Evolutionary conservation across 1,140 invertebrate genomes (phyloP), one percentile per base, ranked within the genome.

Genomic region (Drosophila takahashii): DNA sequence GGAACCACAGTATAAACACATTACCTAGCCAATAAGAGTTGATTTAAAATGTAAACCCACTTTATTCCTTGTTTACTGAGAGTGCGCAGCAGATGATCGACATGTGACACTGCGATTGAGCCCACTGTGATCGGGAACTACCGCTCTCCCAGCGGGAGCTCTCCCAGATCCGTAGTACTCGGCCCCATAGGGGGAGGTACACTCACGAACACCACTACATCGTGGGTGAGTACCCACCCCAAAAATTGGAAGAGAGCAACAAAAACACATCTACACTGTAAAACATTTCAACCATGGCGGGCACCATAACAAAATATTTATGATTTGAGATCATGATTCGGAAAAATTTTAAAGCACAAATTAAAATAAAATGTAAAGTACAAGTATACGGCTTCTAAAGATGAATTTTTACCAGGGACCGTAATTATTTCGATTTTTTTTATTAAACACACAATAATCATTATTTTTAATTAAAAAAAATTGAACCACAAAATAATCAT

Each of bases 171-270:
- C 27, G 39, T 8, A 45, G 10, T 36, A 15, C 48, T 57, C 71
- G 32, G 64, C 18, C 64, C 41, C 60, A 65, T 34, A 51, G 64
- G 64, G 64, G 64, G 64, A 64, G 64, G 45, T 29, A 34, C 34
- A 7, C 66, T 56, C 45, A 45, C 47, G 16, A 16, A 36, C 8
- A 70, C n/a, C 15, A 9, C 7, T 10, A 10, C 51, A 6, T 16
- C 5, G n/a, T 32, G 29, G 8, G 41, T 47, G 34, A 56, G 56
- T 67, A 83, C 79, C 79, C 83, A 87, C 83, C 83, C 83, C 84
- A 60, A 77, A 60, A 65, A 61, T 62, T 44, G 54, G 16, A 27
- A 32, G 53, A 52, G 70, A 56, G 78, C 48, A 65, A 60, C 42
- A 56, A 37, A 29, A 48, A 32, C 27, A 45, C 45, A 34, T 18